Conservation (phyloP, 2,797 vertebrate species). For the Ficedula albicollis region DNA sequence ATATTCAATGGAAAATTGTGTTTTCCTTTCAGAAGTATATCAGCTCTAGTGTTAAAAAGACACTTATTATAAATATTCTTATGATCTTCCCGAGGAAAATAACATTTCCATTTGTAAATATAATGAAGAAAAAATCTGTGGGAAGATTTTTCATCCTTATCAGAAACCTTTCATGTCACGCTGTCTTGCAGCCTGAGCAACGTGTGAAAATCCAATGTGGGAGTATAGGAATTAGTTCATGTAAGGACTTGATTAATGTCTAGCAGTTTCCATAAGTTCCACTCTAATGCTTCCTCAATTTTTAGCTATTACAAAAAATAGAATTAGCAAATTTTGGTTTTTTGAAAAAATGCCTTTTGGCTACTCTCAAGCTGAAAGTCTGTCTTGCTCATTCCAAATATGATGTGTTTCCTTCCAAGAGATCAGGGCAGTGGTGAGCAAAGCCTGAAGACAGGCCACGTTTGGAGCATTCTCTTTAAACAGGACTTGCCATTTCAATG, state of each 20-base stretch:
- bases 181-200: not conserved
- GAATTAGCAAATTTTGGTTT: not conserved
- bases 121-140: not conserved
- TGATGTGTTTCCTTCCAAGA: not conserved
- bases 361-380: not conserved
- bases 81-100: not conserved
- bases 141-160: not conserved
- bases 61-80: not conserved
- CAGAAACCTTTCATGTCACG: not conserved
- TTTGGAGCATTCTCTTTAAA: not conserved
- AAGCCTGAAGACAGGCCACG: not conserved
- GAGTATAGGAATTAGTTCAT: not conserved
- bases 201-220: not conserved
- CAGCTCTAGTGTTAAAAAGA: not conserved
- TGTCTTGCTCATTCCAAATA: not conserved
- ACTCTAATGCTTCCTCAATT: not conserved
- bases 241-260: not conserved
- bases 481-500: not conserved
- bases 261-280: not conserved
- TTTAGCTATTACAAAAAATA: not conserved
- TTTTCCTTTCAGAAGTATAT: slow-evolving; percentile 29
- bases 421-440: not conserved
- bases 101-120: not conserved
- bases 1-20: not conserved
- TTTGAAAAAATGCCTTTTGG: not conserved